Base-by-base conservation (phyloP, 2,888 invertebrate genomes). In the Spialia ferax region DNA sequence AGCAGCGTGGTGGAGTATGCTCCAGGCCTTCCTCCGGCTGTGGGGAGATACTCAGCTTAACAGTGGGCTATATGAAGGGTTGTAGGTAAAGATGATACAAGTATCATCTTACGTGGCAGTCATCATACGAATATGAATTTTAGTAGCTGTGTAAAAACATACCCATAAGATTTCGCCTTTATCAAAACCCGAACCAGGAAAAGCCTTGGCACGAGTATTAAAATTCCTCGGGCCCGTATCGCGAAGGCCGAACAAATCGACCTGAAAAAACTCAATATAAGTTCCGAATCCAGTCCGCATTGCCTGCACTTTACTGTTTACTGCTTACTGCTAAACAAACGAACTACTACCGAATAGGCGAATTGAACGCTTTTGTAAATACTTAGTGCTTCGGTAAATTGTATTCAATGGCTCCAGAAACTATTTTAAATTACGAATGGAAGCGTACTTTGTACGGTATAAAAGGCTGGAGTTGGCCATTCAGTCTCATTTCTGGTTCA, bases 241-340 rank as follows among this genome's bases (percentile, higher is more conserved):
- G 11, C 48, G 48, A 48, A 20, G 48, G 48, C 20, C 45, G 48
- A 20, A 20, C 48, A 48, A 48, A 48, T 48, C 48, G 48, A 48
- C 20, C 48, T 48, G 48, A 48, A 48, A 48, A 48, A 48, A 48
- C 48, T 48, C 48, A 48, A 48, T 48, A 48, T 48, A 48, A 48
- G 48, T 48, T 48, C 48, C 48, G 20, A 20, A 48, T 48, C 48
- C 48, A 48, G 48, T 20, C 20, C 20, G 48, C 48, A 20, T 48
- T 48, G 18, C 20, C 48, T 48, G 48, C 48, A 48, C 48, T 48
- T 48, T 48, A 48, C 48, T 48, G 20, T 48, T 48, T 48, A 48
- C 48, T 48, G 20, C 48, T 48, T 20, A 48, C 48, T 48, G 20
- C 48, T 48, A 48, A 48, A 48, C 20, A 48, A 48, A 48, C 20